A percentile compares a stretch with the other conserved stretches of the same genome.
These are phyloP conservation scores for Aplocera efformata DNA, from an alignment of 2,888 invertebrate species.

Conservation along the genomic window DNA sequence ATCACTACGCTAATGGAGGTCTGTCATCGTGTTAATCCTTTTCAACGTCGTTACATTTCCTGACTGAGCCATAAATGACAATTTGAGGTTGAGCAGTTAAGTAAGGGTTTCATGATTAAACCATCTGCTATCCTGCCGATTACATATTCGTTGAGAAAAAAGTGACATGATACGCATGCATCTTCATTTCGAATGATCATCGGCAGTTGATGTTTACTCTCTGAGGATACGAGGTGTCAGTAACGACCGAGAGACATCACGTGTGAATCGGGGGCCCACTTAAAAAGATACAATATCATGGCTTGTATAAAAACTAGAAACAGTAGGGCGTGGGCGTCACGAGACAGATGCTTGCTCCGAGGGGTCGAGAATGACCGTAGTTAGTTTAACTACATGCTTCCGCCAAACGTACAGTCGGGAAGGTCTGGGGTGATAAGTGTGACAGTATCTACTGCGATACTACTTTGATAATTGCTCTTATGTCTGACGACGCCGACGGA, in stretches of 20 bases:
- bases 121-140: constrained; percentile 29
- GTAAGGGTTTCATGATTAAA: constrained; percentile 33
- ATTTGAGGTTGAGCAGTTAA: constrained; percentile 37
- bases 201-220: constrained; percentile 43
- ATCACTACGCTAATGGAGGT: constrained; percentile 70
- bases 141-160: background rate
- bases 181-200: constrained; percentile 16
- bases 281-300: constrained; percentile 52
- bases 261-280: constrained; percentile 61
- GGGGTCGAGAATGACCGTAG: constrained; percentile 68
- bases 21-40: constrained; percentile 68
- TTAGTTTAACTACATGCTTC: constrained; percentile 74
- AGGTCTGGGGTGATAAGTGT: constrained; percentile 37
- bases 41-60: constrained; percentile 64
- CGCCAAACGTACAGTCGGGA: constrained; percentile 51
- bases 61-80: constrained; percentile 43
- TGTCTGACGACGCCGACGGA: background rate
- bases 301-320: constrained; percentile 55
- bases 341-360: constrained; percentile 50
- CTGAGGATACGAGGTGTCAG: constrained; percentile 50
- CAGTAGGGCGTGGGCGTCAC: constrained; percentile 59
- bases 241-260: constrained; percentile 41
- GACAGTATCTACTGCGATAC: constrained; percentile 31
- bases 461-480: constrained; percentile 4
- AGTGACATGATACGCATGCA: constrained; percentile 16